Evolutionary conservation across 2,113 vertebrate species (phyloP), one percentile per base, ranked within the genome.

Genomic region (Trochalopteron elliotii): DNA sequence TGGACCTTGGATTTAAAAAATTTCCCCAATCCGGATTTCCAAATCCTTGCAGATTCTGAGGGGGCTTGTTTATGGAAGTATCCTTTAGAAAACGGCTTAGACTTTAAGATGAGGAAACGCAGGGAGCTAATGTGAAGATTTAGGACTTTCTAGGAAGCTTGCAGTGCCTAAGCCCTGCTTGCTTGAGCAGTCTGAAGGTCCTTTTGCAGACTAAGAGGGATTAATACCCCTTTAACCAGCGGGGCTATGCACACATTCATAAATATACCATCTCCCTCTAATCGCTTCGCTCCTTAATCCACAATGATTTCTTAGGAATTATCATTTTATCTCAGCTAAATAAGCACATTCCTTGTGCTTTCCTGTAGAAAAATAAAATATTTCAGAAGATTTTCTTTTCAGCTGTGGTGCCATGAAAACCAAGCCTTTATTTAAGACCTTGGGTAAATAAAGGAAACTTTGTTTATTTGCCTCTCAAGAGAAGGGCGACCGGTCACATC

Each of bases 141-240:
- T 99, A 98, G 98, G 98, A 98, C 98, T 99, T 99, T 99, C 98
- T 99, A 98, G 98, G 97, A 98, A 98, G 98, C 98, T 98, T 98
- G 98, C 98, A 98, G 98, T 98, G 97, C 98, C 98, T 99, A 99
- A 99, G 98, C 98, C 98, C 98, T 98, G 98, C 98, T 98, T 98
- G 98, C 98, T 98, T 98, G 98, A 99, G 98, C 98, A 98, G 98
- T 98, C 98, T 96, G 97, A 98, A 98, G 98, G 98, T 99, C 99
- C 98, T 99, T 99, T 98, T 98, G 98, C 98, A 97, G 97, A 98
- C 98, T 99, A 99, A 99, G 99, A 98, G 98, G 99, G 99, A 99
- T 99, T 99, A 99, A 99, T 99, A 99, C 99, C 99, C 98, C 99
- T 98, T 99, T 98, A 98, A 99, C 99, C 99, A 98, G 98, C 97